Percentiles rank a stretch among this genome's conserved stretches.
These are phyloP conservation scores for Lochmaea capreae DNA, from an alignment of 2,888 invertebrate genomes.

Conservation along the genomic window DNA sequence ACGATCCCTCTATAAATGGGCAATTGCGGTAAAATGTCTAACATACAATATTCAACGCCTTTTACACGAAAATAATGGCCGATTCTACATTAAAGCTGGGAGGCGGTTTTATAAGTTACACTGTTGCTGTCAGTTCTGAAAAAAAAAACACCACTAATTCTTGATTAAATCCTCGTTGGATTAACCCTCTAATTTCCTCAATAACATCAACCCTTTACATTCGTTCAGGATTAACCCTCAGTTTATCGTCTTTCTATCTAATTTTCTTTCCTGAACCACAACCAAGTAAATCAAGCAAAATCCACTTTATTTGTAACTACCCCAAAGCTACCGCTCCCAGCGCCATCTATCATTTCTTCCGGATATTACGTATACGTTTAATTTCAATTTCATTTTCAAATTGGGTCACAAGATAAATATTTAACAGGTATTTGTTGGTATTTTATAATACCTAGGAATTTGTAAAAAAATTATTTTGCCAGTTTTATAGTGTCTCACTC, in stretches of 20 bases:
- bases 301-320: conserved; percentile 30
- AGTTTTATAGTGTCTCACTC: too few species aligned
- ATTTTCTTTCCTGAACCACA: conserved; percentile 26
- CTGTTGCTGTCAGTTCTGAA: too few species aligned
- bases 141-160: too few species aligned
- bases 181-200: conserved; percentile 11
- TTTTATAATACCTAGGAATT: too few species aligned
- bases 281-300: conserved; percentile 32
- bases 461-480: too few species aligned
- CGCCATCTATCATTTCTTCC: conserved; percentile 32
- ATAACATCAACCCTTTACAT: conserved; percentile 14
- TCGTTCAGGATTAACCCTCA: conserved; percentile 9
- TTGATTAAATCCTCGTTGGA: neutral
- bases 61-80: conserved; percentile 33
- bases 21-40: conserved; percentile 40
- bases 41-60: conserved; percentile 45
- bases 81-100: conserved; percentile 23
- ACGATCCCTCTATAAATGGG: conserved; percentile 38
- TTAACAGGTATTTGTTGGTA: too few species aligned
- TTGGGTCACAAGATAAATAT: too few species aligned
- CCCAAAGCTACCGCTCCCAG: neutral
- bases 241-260: conserved; percentile 15
- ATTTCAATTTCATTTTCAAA: conserved; percentile 33
- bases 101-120: neutral
- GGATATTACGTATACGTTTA: conserved; percentile 38